These are phyloP conservation scores for Salvator merianae DNA, from an alignment of 2,113 vertebrate genomes.

Conservation along the genomic window DNA sequence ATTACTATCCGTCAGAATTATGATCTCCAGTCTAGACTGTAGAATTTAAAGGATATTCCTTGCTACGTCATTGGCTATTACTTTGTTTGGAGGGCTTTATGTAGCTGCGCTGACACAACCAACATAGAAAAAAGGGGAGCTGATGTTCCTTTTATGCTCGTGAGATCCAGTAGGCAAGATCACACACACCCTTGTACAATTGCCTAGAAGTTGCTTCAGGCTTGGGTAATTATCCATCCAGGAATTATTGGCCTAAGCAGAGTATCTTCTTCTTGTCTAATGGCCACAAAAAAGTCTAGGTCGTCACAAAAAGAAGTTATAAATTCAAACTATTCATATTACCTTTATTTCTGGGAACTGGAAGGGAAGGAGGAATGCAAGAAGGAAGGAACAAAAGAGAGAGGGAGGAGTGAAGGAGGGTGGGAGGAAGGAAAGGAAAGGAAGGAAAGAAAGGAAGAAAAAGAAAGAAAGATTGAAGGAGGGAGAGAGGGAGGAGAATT, in stretches of 20 bases:
- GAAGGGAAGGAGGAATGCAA: no score
- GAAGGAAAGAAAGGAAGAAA: no score
- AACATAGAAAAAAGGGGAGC: no score
- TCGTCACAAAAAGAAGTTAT: neutral
- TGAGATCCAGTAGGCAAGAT: neutral
- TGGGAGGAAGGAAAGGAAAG: no score
- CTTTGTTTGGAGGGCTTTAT: neutral
- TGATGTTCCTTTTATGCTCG: neutral
- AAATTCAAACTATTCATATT: neutral
- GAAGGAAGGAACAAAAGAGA: no score
- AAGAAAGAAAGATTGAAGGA: no score
- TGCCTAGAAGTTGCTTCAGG: no score
- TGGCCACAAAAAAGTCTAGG: neutral
- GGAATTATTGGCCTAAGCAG: neutral
- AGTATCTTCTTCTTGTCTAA: neutral
- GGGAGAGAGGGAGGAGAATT: no score
- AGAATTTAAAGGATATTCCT: conserved; percentile 10
- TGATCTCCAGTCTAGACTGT: conserved; percentile 16
- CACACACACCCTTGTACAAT: neutral
- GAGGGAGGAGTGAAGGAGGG: no score
- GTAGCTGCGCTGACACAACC: neutral
- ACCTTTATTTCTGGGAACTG: no score
- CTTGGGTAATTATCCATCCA: neutral
- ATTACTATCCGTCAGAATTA: neutral
- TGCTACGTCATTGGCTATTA: neutral